A percentile compares a stretch with the other conserved stretches of the same genome.
Conservation (phyloP, 2,888 invertebrate genomes). For the Melinaea menophilus region DNA sequence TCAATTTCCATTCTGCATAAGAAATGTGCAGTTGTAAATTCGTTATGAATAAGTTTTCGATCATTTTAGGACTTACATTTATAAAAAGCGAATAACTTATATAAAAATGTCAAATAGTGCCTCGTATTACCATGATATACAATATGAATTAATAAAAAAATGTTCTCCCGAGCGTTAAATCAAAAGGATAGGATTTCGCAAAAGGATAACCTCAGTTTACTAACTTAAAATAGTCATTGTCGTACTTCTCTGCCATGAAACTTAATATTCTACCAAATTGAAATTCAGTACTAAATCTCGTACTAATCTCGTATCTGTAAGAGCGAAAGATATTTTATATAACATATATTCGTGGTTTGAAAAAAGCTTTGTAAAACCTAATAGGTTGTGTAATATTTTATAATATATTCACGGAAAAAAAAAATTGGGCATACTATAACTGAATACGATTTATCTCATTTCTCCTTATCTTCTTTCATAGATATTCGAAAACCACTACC, state of each 20-base stretch:
- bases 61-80: too few species aligned
- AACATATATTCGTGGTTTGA: not conserved
- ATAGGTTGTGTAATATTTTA: not conserved
- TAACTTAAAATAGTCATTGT: conserved; percentile 35
- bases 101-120: too few species aligned
- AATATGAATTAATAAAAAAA: conserved; percentile 2
- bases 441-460: too few species aligned
- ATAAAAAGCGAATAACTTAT: not conserved
- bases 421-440: not conserved
- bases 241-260: conserved; percentile 18
- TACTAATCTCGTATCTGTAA: too few species aligned
- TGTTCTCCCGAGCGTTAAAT: conserved; percentile 16
- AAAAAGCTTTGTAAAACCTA: not conserved
- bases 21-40: too few species aligned
- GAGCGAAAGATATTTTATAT: not conserved
- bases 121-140: too few species aligned
- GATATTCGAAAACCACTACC: conserved; percentile 93
- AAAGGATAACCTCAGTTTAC: conserved; percentile 35
- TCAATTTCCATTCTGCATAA: too few species aligned
- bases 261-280: conserved; percentile 23
- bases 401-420: not conserved
- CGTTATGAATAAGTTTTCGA: too few species aligned
- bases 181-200: conserved; percentile 17
- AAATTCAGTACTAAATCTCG: conserved; percentile 27
- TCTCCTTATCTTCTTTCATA: conserved; percentile 57